These are phyloP conservation scores for Nymphalis polychloros DNA, from an alignment of 2,888 invertebrate species.

Conservation along the genomic window DNA sequence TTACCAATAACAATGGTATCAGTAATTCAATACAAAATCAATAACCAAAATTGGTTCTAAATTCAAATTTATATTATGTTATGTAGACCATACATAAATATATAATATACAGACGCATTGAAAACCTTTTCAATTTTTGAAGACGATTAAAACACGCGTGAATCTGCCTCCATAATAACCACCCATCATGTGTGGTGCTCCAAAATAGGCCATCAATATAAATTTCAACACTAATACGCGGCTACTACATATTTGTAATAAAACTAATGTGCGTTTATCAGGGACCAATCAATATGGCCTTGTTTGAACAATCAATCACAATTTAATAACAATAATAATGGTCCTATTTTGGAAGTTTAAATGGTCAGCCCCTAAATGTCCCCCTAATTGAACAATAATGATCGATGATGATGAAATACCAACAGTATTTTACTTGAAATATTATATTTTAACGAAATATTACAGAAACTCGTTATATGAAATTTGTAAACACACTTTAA, in stretches of 20 bases:
- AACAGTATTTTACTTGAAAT: not conserved
- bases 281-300: slow-evolving; percentile 61
- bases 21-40: too few relatives aligned
- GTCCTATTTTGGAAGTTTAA: slow-evolving; percentile 10
- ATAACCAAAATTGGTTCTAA: too few relatives aligned
- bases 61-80: too few relatives aligned
- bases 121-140: too few relatives aligned
- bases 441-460: too few relatives aligned
- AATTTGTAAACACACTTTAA: too few relatives aligned
- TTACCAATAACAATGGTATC: too few relatives aligned
- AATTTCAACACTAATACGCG: not conserved
- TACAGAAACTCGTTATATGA: too few relatives aligned
- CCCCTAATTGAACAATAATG: slow-evolving; percentile 7
- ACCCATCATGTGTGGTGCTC: not conserved
- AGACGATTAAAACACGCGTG: too few relatives aligned
- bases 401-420: not conserved
- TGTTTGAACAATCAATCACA: slow-evolving; percentile 70
- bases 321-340: slow-evolving; percentile 57
- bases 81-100: too few relatives aligned
- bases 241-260: slow-evolving; percentile 52
- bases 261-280: slow-evolving; percentile 67
- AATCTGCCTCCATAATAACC: not conserved
- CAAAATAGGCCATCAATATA: not conserved
- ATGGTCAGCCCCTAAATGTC: not conserved
- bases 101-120: too few relatives aligned